These are phyloP conservation scores for Myotis planiceps DNA, from an alignment of 2,797 vertebrate species.

Conservation along the genomic window DNA sequence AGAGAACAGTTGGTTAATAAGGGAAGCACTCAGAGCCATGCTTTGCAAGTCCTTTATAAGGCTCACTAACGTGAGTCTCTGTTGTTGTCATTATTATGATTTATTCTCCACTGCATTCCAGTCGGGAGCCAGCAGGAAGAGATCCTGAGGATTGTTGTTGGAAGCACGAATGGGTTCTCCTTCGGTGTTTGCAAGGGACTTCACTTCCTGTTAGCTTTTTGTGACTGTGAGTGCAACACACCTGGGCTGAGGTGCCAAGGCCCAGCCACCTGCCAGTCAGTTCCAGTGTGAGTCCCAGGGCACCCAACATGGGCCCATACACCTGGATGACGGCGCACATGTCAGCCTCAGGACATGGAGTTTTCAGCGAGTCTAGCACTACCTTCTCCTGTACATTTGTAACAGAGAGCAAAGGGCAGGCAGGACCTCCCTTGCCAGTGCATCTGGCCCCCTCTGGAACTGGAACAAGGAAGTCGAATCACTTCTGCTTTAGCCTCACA, in stretches of 20 bases:
- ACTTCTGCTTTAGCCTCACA: not conserved
- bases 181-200: not conserved
- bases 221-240: not conserved
- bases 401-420: not conserved
- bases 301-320: rapidly evolving
- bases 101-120: not conserved
- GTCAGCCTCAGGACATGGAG: not conserved
- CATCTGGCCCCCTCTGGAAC: not conserved
- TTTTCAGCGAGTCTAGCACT: not conserved
- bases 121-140: not conserved
- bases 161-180: not conserved
- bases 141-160: not conserved
- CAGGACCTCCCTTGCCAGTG: not conserved
- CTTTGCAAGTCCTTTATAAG: no score
- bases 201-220: not conserved
- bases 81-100: rapidly evolving
- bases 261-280: no score
- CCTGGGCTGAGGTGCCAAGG: not conserved
- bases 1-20: not conserved
- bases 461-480: not conserved
- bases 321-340: rapidly evolving
- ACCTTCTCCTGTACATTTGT: not conserved
- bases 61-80: not conserved
- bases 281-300: not conserved
- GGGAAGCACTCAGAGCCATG: no score